Base-by-base conservation (phyloP, 2,888 invertebrate genomes). In the Leptopterna dolabrata region DNA sequence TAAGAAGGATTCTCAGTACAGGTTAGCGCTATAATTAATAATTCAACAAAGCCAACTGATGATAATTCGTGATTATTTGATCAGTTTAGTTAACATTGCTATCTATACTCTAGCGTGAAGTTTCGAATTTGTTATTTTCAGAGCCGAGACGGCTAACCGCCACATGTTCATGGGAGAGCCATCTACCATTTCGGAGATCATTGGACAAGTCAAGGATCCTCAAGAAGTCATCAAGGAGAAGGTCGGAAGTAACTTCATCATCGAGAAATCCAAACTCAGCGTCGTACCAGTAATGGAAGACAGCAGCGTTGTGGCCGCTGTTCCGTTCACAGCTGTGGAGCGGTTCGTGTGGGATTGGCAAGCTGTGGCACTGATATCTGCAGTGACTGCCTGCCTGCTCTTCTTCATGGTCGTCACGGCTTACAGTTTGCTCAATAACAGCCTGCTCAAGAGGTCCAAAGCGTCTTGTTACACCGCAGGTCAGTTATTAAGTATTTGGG, bases 381-480 rank as follows among this genome's bases (percentile, higher is more conserved):
- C 96, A 80, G 95, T 95, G 51, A 94, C 95, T 91, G 95, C 95
- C 89, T 96, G 96, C 93, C 93, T 96, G 88, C 93, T 96, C 91
- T 96, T 96, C 93, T 96, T 96, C 93, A 93, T 95, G 90, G 95
- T 95, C 89, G 95, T 96, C 91, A 94, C 95, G 90, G 94, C 95
- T 91, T 95, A 96, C 91, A 95, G 96, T 90, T 92, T 96, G 90
- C 94, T 96, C 91, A 96, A 96, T 91, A 95, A 95, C 90, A 94
- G 94, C 91, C 96, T 96, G 92, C 96, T 96, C 96, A 94, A 94
- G 91, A 93, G 95, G 91, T 94, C 96, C 91, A 96, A 96, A 92
- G 94, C 94, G 91, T 95, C 95, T 91, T 94, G 96, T 90, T 95
- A 95, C 91, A 95, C 95, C 92, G 96, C 76, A 36, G 86, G 86